Percentiles rank a stretch among this genome's conserved stretches.
Evolutionary conservation across 2,888 invertebrate species (phyloP).

Genomic region (Drosophila kanekoi): DNA sequence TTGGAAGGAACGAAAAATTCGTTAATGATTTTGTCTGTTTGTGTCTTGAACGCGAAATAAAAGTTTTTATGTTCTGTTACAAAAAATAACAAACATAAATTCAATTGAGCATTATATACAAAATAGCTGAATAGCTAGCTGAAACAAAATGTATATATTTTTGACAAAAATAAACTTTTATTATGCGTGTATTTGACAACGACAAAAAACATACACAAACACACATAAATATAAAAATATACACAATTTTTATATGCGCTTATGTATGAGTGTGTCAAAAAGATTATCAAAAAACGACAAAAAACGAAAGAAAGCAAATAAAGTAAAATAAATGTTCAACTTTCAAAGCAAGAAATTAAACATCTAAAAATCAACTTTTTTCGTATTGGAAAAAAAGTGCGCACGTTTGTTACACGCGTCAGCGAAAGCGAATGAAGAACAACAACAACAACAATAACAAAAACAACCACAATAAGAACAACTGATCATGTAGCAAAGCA

Average conservation of each 20-base stretch:
- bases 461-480: constrained; percentile 20
- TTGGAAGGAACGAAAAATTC: constrained; percentile 5
- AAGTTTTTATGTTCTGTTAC: constrained; percentile 31
- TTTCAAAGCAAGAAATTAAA: constrained; percentile 47
- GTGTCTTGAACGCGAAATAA: constrained; percentile 41
- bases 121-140: constrained; percentile 28
- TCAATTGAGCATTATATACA: constrained; percentile 37
- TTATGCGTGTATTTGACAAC: constrained; percentile 73
- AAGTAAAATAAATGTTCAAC: constrained; percentile 30
- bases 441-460: constrained; percentile 19
- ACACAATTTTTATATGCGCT: constrained; percentile 26
- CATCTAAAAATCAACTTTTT: constrained; percentile 18
- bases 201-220: constrained; percentile 38
- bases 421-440: constrained; percentile 37
- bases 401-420: constrained; percentile 78
- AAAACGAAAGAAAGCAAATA: constrained; percentile 56
- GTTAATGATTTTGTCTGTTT: constrained; percentile 19
- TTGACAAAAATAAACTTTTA: constrained; percentile 78
- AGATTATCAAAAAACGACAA: constrained; percentile 70
- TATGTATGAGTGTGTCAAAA: constrained; percentile 58
- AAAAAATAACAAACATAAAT: constrained; percentile 32
- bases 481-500: constrained; percentile 32
- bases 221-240: constrained; percentile 30
- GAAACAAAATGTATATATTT: constrained; percentile 44
- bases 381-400: constrained; percentile 51